phyloP scores from a whole-genome alignment of 1,140 invertebrate genomes.

The Sycophila sp. region DNA sequence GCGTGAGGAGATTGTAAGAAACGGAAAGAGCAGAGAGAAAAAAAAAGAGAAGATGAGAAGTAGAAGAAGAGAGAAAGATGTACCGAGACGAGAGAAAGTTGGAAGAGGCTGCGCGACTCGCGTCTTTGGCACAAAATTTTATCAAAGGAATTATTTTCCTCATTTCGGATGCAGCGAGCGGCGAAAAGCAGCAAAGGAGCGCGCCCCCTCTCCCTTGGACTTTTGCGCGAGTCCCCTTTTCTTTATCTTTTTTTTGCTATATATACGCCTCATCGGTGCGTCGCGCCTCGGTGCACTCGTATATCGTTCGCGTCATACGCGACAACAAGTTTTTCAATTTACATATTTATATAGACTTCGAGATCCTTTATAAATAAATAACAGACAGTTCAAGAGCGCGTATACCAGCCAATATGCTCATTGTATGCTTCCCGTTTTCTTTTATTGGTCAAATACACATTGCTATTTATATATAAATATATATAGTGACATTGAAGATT shows the following conservation, averaged over 20 bases:
- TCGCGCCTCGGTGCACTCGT: background rate
- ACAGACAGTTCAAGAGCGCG: slow-evolving; percentile 54
- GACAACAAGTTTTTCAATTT: slow-evolving; percentile 10
- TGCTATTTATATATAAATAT: slow-evolving; percentile 43
- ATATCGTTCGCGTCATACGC: background rate
- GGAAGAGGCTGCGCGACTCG: background rate
- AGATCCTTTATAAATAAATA: background rate
- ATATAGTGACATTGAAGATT: slow-evolving; percentile 60
- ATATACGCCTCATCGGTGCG: background rate
- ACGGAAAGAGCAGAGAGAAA: background rate
- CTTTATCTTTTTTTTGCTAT: background rate
- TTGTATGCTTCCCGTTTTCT: slow-evolving; percentile 25
- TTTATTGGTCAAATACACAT: slow-evolving; percentile 46
- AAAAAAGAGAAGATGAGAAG: background rate
- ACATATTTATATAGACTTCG: background rate
- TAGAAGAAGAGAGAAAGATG: background rate
- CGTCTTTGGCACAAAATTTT: background rate
- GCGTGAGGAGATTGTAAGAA: background rate
- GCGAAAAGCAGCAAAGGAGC: slow-evolving; percentile 7
- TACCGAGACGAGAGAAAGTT: too few species aligned
- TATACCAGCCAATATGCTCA: slow-evolving; percentile 48
- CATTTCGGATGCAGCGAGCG: slow-evolving; percentile 4
- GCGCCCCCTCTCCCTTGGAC: too few species aligned
- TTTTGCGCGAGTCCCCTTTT: too few species aligned
- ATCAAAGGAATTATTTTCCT: slow-evolving; percentile 9